Base-by-base conservation (phyloP, 2,113 vertebrate species). In the Danionella cerebrum region DNA sequence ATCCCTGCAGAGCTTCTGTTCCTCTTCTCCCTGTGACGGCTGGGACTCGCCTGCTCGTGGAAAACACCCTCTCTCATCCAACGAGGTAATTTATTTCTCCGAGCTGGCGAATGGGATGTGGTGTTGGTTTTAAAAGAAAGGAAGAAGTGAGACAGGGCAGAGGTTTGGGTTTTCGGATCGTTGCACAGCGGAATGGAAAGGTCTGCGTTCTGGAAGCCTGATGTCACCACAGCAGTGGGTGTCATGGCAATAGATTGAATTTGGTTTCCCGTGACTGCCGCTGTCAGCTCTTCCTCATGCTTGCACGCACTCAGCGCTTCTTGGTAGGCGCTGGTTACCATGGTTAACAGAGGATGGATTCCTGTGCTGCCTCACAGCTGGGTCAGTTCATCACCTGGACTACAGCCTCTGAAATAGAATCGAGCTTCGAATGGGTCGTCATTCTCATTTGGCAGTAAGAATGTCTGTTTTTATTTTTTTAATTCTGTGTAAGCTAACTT, bases 251-350 rank as follows among this genome's bases (percentile, higher is more conserved):
- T 84, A 71, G 72, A 73, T 73, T 73, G 70, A 69, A 73, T 69
- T 67, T 62, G n/a, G 65, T 72, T 72, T 65, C 66, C 72, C 18
- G 67, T 65, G 68, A 67, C 75, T 78, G 74, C 71, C 45, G 50
- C 71, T 65, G 25, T 60, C 48, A 60, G 57, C 31, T 59, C 67
- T 63, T n/a, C 10, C 51, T 11, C 58, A 48, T 57, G 47, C 59
- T 25, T 44, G n/a, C 38, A 25, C 51, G 21, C 45, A 68, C 65
- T 31, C n/a, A n/a, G n/a, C 59, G 74, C 66, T 65, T 76, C 52
- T 80, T 72, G 77, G 71, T 76, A 81, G 82, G 71, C 84, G 83
- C 81, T 84, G 77, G 84, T 88, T 84, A 82, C 84, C 84, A 85
- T 87, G 85, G 86, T 76, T 83, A 86, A 84, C 70, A 77, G 77